Evolutionary conservation across 2,888 invertebrate genomes (phyloP), one percentile per base, ranked within the genome.

Genomic region (Chloromyia formosa): DNA sequence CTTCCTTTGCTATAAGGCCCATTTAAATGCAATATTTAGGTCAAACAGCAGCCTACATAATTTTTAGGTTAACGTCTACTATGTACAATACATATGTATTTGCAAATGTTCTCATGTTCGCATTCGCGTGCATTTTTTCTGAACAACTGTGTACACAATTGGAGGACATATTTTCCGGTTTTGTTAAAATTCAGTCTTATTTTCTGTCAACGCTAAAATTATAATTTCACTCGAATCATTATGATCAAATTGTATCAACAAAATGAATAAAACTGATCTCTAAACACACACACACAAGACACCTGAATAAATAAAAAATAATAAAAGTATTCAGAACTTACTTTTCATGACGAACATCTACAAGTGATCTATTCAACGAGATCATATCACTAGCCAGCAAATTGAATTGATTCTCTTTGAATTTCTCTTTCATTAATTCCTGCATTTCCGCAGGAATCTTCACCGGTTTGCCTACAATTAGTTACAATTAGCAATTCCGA

Each of bases 351-450:
- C 98, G 88, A 78, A 98, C 96, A 86, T 99, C 99, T 27, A 94
- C 92, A 74, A 99, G 89, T 7, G 96, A 96, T 81, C 99, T 89
- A 87, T 99, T 99, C 77, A 98, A 86, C 77, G 97, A 96, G 82
- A 99, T 97, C 92, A 95, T 93, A 85, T 99, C 98, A 85, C 97
- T 97, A 79, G 98, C 99, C 85, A 98, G 87, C 80, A 99, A 88
- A 87, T 99, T 99, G 87, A 99, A 99, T 88, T 99, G 98, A 87
- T 99, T 99, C 82, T 98, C 91, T 85, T 97, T 96, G 86, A 99
- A 99, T 84, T 95, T 94, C 81, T 97, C 96, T 86, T 96, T 92
- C 90, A 97, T 95, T 74, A 94, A 85, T 75, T 92, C 92, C 83
- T 97, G 94, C 83, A 95, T 92, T 73, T 94, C 93, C 22, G 92